phyloP scores from a whole-genome alignment of 2,888 invertebrate genomes.

The Amblyjoppa proteus region DNA sequence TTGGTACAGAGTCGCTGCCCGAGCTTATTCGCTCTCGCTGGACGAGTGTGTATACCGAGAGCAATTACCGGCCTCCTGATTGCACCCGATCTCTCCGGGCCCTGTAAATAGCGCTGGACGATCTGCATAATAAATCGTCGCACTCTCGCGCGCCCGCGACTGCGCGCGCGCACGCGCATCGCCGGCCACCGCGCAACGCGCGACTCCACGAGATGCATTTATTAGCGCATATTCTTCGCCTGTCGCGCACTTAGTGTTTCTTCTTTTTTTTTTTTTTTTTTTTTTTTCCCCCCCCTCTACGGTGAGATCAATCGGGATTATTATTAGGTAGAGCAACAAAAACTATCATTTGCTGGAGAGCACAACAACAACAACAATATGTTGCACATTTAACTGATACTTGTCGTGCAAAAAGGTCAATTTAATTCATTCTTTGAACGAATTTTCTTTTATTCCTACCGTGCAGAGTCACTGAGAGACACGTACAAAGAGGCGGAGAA shows the following conservation, averaged over 20 bases:
- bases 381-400: too few species aligned
- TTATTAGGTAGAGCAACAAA: neutral
- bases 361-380: too few species aligned
- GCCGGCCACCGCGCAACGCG: constrained; percentile 53
- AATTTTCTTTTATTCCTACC: neutral
- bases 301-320: neutral
- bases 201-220: constrained; percentile 49
- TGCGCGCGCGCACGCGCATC: constrained; percentile 14
- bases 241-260: neutral
- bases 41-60: constrained; percentile 61
- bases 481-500: constrained; percentile 51
- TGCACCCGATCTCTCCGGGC: constrained; percentile 70
- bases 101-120: constrained; percentile 71
- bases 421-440: neutral
- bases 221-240: constrained; percentile 58
- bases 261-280: too few species aligned
- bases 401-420: too few species aligned
- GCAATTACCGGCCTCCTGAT: constrained; percentile 73
- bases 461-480: neutral
- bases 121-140: constrained; percentile 75
- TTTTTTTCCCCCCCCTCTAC: too few species aligned
- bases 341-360: neutral
- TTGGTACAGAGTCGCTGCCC: constrained; percentile 9
- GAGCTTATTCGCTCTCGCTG: neutral
- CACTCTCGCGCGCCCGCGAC: constrained; percentile 30